phyloP scores from a whole-genome alignment of 2,888 invertebrate genomes.

The Parnassius glacialis region DNA sequence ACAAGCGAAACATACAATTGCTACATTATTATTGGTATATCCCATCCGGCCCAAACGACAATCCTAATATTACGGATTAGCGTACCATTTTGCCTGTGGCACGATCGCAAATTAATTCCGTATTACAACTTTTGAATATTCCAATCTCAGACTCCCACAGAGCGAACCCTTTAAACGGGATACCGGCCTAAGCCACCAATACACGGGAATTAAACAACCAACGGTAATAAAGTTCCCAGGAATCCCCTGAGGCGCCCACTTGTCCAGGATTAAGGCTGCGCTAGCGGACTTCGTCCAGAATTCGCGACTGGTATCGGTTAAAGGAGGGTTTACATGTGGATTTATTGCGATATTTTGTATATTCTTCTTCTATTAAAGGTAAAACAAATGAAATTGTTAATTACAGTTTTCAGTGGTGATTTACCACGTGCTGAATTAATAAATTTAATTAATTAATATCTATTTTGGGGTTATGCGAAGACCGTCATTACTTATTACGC shows the following conservation, averaged over 20 bases:
- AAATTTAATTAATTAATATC: too few relatives aligned
- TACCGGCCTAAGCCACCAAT: conserved; percentile 42
- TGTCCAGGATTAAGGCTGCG: conserved; percentile 59
- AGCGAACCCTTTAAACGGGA: conserved; percentile 26
- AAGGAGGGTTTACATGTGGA: conserved; percentile 17
- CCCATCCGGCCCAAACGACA: conserved; percentile 15
- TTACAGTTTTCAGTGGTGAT: too few relatives aligned
- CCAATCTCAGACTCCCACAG: conserved; percentile 36
- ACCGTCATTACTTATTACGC: too few relatives aligned
- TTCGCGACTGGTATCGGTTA: conserved; percentile 14
- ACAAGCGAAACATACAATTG: background rate
- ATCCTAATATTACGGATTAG: conserved; percentile 48
- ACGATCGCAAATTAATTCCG: conserved; percentile 62
- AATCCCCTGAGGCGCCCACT: conserved; percentile 67
- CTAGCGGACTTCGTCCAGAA: conserved; percentile 42
- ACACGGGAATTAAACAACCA: conserved; percentile 51
- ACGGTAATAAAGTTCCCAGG: conserved; percentile 68
- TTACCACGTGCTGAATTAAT: too few relatives aligned
- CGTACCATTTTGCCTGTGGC: conserved; percentile 40
- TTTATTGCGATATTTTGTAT: too few relatives aligned
- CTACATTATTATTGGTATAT: background rate
- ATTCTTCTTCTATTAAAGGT: too few relatives aligned
- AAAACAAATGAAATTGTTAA: too few relatives aligned
- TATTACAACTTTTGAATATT: conserved; percentile 56
- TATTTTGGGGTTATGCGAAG: too few relatives aligned